Conservation (phyloP, 2,113 vertebrate genomes). For the Piaya cayana region DNA sequence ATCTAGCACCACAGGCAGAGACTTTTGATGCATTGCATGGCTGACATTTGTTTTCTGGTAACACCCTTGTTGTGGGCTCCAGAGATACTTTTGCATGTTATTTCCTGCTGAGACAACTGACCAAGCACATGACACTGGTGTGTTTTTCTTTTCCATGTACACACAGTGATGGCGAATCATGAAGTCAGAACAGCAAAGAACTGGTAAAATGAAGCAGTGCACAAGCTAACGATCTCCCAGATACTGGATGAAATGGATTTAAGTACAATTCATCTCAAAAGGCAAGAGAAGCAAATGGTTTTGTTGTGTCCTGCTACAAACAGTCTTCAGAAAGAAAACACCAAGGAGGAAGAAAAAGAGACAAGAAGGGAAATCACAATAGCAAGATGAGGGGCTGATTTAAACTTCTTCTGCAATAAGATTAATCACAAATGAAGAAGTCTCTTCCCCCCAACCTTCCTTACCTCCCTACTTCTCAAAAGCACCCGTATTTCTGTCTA, state of each 20-base stretch:
- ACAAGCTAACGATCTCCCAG: background rate
- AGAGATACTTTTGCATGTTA: background rate
- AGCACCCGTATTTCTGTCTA: background rate
- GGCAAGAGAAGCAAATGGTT: conserved; percentile 18
- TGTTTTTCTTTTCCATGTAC: background rate
- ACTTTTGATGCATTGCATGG: background rate
- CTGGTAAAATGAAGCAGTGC: conserved; percentile 17
- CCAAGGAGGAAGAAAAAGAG: background rate
- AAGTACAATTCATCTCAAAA: conserved; percentile 37
- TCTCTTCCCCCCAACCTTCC: rapidly evolving
- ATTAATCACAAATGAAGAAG: background rate
- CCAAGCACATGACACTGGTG: background rate
- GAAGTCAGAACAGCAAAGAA: conserved; percentile 27
- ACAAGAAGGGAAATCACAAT: background rate
- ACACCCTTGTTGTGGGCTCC: background rate
- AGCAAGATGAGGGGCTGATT: background rate
- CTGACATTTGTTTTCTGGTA: background rate
- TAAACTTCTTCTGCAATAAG: background rate
- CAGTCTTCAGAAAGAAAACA: background rate
- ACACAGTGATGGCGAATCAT: conserved; percentile 74
- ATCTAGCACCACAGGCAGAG: background rate
- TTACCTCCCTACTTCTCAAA: background rate
- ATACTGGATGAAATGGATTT: conserved; percentile 14
- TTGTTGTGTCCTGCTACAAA: background rate
- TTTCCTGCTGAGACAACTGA: background rate